These are phyloP conservation scores for Pheucticus melanocephalus DNA, from an alignment of 2,113 vertebrate genomes.

Conservation along the genomic window DNA sequence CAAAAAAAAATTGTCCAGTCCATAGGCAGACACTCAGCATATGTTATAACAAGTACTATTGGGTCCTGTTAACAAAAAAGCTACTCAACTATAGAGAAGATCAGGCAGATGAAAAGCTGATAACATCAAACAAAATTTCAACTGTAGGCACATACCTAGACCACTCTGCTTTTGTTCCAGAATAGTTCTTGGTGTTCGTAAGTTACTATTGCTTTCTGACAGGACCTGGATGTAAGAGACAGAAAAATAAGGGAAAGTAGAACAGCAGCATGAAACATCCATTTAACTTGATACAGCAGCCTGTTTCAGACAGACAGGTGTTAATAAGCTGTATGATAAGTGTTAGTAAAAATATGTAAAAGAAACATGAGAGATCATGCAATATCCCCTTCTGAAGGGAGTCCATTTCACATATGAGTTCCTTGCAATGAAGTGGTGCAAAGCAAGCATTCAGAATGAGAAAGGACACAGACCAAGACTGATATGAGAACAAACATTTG, in stretches of 20 bases:
- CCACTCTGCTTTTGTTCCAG: conserved; percentile 83
- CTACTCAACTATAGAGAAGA: not conserved
- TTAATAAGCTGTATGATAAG: conserved; percentile 87
- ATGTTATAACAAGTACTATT: conserved; percentile 21
- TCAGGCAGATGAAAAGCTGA: not conserved
- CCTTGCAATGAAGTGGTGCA: conserved; percentile 79
- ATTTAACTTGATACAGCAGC: conserved; percentile 71
- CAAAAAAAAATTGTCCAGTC: not conserved
- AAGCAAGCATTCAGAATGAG: conserved; percentile 80
- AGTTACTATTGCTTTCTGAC: conserved; percentile 81
- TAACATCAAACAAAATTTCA: not conserved
- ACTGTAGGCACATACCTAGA: conserved; percentile 80
- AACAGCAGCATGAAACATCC: conserved; percentile 25
- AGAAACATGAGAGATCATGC: conserved; percentile 80
- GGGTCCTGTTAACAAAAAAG: conserved; percentile 39
- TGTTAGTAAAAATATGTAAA: conserved; percentile 82
- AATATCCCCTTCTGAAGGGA: conserved; percentile 81
- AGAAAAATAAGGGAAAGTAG: conserved; percentile 66
- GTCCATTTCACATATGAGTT: conserved; percentile 79
- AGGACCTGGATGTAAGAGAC: conserved; percentile 77
- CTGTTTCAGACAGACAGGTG: conserved; percentile 80
- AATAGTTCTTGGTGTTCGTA: conserved; percentile 79
- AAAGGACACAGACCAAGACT: conserved; percentile 73
- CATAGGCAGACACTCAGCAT: not conserved
- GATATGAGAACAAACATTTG: conserved; percentile 73